Base-by-base conservation (phyloP, 2,797 vertebrate genomes). In the Salmo trutta region DNA sequence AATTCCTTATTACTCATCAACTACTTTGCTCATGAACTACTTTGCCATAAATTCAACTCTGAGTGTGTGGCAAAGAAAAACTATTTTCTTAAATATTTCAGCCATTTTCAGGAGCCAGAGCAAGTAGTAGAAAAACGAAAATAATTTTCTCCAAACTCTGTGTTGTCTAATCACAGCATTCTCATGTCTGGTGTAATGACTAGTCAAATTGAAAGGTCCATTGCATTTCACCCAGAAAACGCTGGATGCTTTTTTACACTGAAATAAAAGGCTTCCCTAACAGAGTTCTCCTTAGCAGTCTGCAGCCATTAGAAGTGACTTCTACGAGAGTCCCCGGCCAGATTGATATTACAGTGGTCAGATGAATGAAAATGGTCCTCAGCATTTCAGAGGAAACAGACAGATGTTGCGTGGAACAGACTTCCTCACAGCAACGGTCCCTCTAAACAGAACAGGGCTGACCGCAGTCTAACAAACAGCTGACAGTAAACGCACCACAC, bases 381-480 rank as follows among this genome's bases (percentile, higher is more conserved):
- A 78, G 78, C 79, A 59, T 85, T 75, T 83, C 33, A 76, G 80
- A 89, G 76, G 41, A 85, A 78, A 76, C 82, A 72, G 82, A 82
- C 86, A 85, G 85, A 87, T 79, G 87, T 80, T 85, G 80, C 76
- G 86, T 83, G 82, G 84, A 91, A 81, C 77, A 67, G 83, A 72
- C 83, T 65, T 85, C 86, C 80, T 84, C 75, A 73, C 83, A 84
- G 83, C 80, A 79, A 81, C 47, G 75, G 70, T 77, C 82, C 85
- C 14, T 75, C 79, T 83, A 86, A 82, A 82, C 85, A 84, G 77
- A 88, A 87, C 81, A 80, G 72, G 0, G 75, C 87, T 86, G 83
- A 91, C 90, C 89, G 66, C 90, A 90, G 91, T 85, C 81, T 80
- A 91, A 93, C 89, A 93, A 88, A 91, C 85, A 89, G 80, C 84